phyloP scores from a whole-genome alignment of 2,888 invertebrate species.

The Frankliniella intonsa region DNA sequence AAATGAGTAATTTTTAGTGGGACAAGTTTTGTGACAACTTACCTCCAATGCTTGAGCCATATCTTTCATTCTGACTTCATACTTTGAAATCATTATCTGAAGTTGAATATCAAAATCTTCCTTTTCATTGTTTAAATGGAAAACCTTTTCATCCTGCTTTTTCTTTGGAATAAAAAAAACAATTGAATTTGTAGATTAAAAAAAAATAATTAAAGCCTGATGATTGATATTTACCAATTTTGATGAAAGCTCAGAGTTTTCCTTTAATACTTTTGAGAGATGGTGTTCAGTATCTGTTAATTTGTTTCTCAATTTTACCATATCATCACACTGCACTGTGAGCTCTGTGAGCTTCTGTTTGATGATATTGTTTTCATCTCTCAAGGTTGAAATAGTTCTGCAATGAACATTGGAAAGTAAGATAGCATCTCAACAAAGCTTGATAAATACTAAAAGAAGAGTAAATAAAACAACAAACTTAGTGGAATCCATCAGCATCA shows the following conservation, averaged over 20 bases:
- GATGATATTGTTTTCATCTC: not conserved
- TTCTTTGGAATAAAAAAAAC: not conserved
- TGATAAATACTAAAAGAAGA: not conserved
- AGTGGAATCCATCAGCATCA: not conserved
- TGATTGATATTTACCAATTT: no score
- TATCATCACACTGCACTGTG: not conserved
- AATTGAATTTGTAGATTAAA: no score
- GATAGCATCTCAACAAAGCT: no score
- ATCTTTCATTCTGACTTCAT: not conserved
- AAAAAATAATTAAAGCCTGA: not conserved
- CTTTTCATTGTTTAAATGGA: not conserved
- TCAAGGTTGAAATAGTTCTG: not conserved
- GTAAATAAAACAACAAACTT: not conserved
- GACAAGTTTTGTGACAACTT: not conserved
- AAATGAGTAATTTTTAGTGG: no score
- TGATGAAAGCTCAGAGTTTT: no score
- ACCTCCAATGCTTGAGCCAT: not conserved
- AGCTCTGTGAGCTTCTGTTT: not conserved
- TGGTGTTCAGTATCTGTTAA: no score
- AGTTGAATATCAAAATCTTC: not conserved
- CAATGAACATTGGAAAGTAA: not conserved
- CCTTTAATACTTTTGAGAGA: no score
- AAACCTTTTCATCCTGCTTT: not conserved
- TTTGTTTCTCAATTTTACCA: not conserved
- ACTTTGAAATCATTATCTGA: not conserved